Percentiles rank a stretch among this genome's conserved stretches.
Evolutionary conservation across 2,797 vertebrate species (phyloP).

Genomic region (Enteromius argenteus): DNA sequence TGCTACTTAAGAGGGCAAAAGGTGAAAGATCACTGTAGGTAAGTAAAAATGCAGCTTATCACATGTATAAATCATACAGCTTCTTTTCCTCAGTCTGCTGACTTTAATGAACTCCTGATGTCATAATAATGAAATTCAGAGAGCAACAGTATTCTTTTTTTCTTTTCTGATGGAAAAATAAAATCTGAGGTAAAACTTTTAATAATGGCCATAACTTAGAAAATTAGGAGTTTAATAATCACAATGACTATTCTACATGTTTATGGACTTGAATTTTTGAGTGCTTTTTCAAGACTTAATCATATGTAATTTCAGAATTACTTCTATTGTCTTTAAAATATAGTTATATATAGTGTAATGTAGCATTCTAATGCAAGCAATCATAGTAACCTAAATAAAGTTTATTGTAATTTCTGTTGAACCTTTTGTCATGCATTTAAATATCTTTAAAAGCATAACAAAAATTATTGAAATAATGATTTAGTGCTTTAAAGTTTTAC

Average conservation of each 20-base stretch:
- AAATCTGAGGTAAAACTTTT: neutral
- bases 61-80: conserved; percentile 24
- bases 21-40: conserved; percentile 33
- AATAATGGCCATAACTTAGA: neutral
- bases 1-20: conserved; percentile 16
- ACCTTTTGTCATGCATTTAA: no score
- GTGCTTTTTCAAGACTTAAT: no score
- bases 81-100: conserved; percentile 23
- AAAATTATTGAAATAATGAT: no score
- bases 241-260: neutral
- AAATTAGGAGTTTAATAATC: neutral
- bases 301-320: no score
- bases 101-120: conserved; percentile 20
- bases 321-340: no score
- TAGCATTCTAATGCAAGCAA: no score
- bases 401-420: no score
- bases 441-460: no score
- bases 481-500: neutral
- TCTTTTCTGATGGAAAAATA: neutral
- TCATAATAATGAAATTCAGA: neutral
- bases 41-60: conserved; percentile 30
- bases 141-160: neutral
- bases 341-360: no score
- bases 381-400: no score
- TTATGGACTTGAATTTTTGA: neutral